Conservation (phyloP, 2,113 vertebrate species). For the Phodopus roborovskii region DNA sequence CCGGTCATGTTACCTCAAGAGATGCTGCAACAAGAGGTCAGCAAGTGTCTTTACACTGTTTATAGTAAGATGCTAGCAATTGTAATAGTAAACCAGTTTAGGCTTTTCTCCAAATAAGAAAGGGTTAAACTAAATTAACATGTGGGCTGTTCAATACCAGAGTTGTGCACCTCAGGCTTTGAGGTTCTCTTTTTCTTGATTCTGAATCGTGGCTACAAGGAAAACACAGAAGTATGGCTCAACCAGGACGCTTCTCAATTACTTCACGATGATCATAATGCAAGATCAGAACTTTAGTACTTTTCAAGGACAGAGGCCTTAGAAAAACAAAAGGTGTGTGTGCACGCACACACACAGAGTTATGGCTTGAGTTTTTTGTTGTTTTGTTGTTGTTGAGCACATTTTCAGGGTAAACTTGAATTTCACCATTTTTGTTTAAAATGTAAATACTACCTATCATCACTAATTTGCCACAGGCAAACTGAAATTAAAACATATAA, state of each 20-base stretch:
- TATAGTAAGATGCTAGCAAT: neutral
- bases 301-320: neutral
- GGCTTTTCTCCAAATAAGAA: neutral
- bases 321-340: neutral
- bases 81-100: neutral
- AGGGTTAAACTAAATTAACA: neutral
- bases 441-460: neutral
- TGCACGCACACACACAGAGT: neutral
- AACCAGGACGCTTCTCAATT: slow-evolving; percentile 6
- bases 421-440: slow-evolving; percentile 31
- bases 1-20: neutral
- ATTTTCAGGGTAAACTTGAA: slow-evolving; percentile 1
- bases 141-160: neutral
- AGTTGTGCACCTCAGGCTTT: neutral
- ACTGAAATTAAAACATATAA: neutral
- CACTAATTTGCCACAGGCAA: neutral
- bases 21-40: neutral
- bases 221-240: neutral
- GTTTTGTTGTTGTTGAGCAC: neutral
- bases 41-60: neutral
- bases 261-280: neutral
- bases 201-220: slow-evolving; percentile 8
- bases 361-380: neutral
- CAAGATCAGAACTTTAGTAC: neutral
- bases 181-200: slow-evolving; percentile 19